Conservation (phyloP, 2,113 vertebrate genomes). For the Myrmecobius fasciatus region DNA sequence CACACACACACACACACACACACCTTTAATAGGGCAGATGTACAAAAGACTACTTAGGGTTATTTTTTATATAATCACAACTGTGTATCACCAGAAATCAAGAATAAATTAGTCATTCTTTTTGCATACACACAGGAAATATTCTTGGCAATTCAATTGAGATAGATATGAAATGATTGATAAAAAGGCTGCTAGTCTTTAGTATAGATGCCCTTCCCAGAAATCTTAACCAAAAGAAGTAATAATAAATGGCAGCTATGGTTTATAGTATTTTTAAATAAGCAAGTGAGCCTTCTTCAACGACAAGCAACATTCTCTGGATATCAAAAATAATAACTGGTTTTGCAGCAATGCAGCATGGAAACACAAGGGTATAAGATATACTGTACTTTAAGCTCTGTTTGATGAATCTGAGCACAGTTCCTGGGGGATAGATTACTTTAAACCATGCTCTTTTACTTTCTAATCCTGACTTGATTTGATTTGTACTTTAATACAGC, state of each 20-base stretch:
- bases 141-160: constrained; percentile 73
- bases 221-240: constrained; percentile 86
- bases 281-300: constrained; percentile 87
- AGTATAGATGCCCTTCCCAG: constrained; percentile 74
- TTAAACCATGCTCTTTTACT: constrained; percentile 94
- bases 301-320: constrained; percentile 87
- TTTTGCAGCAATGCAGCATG: constrained; percentile 85
- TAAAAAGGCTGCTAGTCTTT: constrained; percentile 77
- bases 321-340: constrained; percentile 91
- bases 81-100: constrained; percentile 58
- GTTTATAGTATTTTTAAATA: constrained; percentile 87
- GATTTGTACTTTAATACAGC: constrained; percentile 92
- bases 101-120: constrained; percentile 71
- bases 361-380: constrained; percentile 89
- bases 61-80: constrained; percentile 68
- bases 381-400: constrained; percentile 92
- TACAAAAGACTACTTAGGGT: neutral
- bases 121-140: constrained; percentile 45
- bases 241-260: constrained; percentile 85
- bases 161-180: constrained; percentile 74
- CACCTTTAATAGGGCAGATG: constrained; percentile 42
- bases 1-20: neutral
- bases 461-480: constrained; percentile 94
- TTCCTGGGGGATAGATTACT: constrained; percentile 93
- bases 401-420: constrained; percentile 94